Percentiles rank a stretch among this genome's conserved stretches.
Conservation (phyloP, 2,888 invertebrate species). For the Nephrotoma guestfalica region DNA sequence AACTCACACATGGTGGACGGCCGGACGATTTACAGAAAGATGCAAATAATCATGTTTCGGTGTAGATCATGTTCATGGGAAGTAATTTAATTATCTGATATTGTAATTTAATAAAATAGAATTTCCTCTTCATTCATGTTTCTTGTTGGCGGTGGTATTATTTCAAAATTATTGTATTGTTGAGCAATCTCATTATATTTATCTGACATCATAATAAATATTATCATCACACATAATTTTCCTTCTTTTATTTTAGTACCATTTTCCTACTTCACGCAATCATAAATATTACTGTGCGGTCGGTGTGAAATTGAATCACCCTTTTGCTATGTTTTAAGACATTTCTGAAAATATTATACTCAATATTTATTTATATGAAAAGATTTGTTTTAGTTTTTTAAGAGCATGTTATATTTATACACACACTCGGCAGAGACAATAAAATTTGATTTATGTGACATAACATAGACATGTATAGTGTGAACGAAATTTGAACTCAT, state of each 20-base stretch:
- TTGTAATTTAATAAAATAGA: background rate
- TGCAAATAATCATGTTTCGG: background rate
- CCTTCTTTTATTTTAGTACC: background rate
- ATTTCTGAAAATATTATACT: background rate
- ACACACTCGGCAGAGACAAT: background rate
- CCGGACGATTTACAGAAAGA: background rate
- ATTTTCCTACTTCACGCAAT: background rate
- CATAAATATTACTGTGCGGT: background rate
- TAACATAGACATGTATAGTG: background rate
- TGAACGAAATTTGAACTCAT: background rate
- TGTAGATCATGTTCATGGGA: background rate
- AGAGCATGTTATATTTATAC: background rate
- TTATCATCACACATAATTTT: background rate
- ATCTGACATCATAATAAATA: background rate
- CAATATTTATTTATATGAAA: background rate
- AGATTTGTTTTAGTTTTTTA: background rate
- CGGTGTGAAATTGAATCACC: background rate
- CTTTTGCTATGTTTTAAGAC: background rate
- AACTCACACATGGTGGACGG: background rate
- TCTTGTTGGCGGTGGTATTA: background rate
- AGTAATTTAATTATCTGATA: background rate
- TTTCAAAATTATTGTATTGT: background rate
- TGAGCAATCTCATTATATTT: background rate
- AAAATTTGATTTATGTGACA: background rate
- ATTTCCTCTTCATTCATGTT: background rate